Percentiles rank a stretch among this genome's conserved stretches.
Evolutionary conservation across 2,113 vertebrate genomes (phyloP).

Genomic region (Lepisosteus oculatus): DNA sequence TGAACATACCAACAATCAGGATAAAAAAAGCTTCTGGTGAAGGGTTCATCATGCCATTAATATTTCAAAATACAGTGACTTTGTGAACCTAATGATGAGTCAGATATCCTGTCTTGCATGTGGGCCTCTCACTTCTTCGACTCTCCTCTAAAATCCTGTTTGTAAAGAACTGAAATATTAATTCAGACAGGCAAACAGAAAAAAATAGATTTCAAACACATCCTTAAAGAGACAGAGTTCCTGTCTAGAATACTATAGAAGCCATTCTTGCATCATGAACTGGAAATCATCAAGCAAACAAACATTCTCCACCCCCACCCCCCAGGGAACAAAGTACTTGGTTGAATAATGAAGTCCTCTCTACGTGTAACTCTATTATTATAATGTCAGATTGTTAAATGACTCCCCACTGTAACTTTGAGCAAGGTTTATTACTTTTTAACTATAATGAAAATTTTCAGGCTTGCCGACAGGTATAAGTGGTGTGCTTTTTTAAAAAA

Average conservation of each 20-base stretch:
- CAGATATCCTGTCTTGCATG: not conserved
- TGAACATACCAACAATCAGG: too few species aligned
- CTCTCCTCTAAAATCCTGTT: slow-evolving; percentile 33
- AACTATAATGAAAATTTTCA: slow-evolving; percentile 50
- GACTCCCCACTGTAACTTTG: slow-evolving; percentile 56
- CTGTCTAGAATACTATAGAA: too few species aligned
- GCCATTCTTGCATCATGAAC: slow-evolving; percentile 31
- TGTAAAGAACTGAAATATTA: slow-evolving; percentile 36
- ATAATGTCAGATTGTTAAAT: slow-evolving; percentile 45
- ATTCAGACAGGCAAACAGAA: slow-evolving; percentile 32
- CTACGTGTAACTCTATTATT: slow-evolving; percentile 48
- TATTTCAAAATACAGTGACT: too few species aligned
- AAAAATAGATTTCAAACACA: slow-evolving; percentile 20
- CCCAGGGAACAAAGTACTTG: slow-evolving; percentile 40
- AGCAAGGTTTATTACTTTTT: slow-evolving; percentile 41
- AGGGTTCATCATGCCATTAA: too few species aligned
- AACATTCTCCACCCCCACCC: slow-evolving; percentile 34
- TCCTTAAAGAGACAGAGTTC: slow-evolving; percentile 13
- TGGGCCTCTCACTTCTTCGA: not conserved
- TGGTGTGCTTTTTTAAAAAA: slow-evolving; percentile 3
- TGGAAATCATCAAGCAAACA: slow-evolving; percentile 35
- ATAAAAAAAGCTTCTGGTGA: too few species aligned
- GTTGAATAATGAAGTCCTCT: not conserved
- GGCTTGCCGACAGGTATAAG: slow-evolving; percentile 49
- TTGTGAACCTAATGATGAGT: too few species aligned